Evolutionary conservation across 2,797 vertebrate genomes (phyloP).

Genomic region (Botia kubotai): DNA sequence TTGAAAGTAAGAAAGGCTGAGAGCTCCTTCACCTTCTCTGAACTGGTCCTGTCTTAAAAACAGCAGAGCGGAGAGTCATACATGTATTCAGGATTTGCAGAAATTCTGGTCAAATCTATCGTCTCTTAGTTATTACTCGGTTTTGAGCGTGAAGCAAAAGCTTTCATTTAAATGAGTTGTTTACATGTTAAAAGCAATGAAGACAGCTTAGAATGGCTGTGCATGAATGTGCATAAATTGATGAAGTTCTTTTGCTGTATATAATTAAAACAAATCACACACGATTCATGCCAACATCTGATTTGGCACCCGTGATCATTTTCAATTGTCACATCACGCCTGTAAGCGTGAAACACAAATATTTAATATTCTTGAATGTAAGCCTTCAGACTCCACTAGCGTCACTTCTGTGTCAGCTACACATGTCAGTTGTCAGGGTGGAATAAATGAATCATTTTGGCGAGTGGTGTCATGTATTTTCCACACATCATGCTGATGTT

Average conservation of each 20-base stretch:
- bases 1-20: slow-evolving; percentile 22
- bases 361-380: slow-evolving; percentile 21
- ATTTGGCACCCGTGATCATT: slow-evolving; percentile 33
- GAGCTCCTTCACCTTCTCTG: slow-evolving; percentile 4
- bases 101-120: background rate
- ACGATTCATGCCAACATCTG: slow-evolving; percentile 18
- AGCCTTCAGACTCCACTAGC: slow-evolving; percentile 31
- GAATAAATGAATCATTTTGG: slow-evolving; percentile 45
- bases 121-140: background rate
- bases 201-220: background rate
- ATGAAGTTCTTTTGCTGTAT: background rate
- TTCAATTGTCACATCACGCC: slow-evolving; percentile 31
- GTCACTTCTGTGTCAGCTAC: slow-evolving; percentile 28
- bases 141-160: background rate
- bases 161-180: background rate
- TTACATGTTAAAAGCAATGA: background rate
- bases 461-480: slow-evolving; percentile 27
- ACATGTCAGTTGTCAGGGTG: slow-evolving; percentile 16
- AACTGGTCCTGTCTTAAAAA: background rate
- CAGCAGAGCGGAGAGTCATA: background rate
- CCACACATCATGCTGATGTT: slow-evolving; percentile 32
- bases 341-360: slow-evolving; percentile 29
- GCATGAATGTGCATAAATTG: background rate
- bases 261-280: slow-evolving; percentile 3
- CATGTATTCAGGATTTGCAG: background rate